These are phyloP conservation scores for Junonia oenone DNA, from an alignment of 2,888 invertebrate species.

Conservation along the genomic window DNA sequence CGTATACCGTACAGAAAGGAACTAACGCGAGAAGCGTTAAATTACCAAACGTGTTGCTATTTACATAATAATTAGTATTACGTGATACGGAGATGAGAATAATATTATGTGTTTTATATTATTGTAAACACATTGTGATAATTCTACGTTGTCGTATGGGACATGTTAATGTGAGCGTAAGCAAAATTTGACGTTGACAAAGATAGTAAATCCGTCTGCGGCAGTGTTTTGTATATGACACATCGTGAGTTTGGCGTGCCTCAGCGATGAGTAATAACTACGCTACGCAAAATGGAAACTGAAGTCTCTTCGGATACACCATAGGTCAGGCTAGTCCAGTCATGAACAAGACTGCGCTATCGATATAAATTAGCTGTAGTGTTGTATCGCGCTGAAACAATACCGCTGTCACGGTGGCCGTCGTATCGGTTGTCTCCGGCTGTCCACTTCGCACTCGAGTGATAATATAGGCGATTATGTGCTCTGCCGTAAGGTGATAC, in stretches of 20 bases:
- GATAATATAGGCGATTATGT: constrained; percentile 29
- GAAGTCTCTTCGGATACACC: constrained; percentile 28
- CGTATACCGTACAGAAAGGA: constrained; percentile 21
- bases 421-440: constrained; percentile 52
- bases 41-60: constrained; percentile 13
- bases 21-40: constrained; percentile 23
- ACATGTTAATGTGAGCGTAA: constrained; percentile 1
- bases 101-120: background rate
- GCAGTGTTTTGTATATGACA: constrained; percentile 28
- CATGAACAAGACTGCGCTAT: constrained; percentile 58
- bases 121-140: too few species aligned
- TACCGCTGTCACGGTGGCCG: constrained; percentile 66
- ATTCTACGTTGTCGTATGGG: too few species aligned
- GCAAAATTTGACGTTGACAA: constrained; percentile 14
- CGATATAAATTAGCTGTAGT: constrained; percentile 68
- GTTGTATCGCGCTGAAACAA: constrained; percentile 62
- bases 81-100: background rate
- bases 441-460: constrained; percentile 47
- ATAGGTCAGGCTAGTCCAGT: constrained; percentile 38
- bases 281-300: constrained; percentile 28
- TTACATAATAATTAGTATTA: background rate
- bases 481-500: constrained; percentile 36
- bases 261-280: constrained; percentile 29
- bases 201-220: constrained; percentile 26
- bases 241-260: constrained; percentile 22